Conservation (phyloP, 1,140 invertebrate species). For the Drosophila yakuba region DNA sequence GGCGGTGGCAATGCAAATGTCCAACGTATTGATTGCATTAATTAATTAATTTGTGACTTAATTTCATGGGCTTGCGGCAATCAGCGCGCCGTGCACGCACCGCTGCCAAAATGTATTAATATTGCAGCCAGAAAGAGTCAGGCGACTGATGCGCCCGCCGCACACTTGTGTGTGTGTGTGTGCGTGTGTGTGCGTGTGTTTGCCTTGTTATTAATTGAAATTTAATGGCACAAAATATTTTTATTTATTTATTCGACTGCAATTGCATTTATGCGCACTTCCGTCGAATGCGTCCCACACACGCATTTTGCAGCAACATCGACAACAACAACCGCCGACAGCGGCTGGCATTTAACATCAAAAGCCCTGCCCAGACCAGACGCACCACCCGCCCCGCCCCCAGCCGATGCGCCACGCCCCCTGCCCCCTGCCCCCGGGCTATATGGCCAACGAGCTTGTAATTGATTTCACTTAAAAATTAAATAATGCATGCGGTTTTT, state of each 20-base stretch:
- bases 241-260: conserved; percentile 81
- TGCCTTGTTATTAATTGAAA: conserved; percentile 83
- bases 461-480: conserved; percentile 84
- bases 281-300: conserved; percentile 53
- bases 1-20: conserved; percentile 68
- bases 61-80: conserved; percentile 83
- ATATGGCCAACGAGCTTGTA: conserved; percentile 64
- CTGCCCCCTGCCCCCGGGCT: background rate
- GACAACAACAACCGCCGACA: conserved; percentile 15
- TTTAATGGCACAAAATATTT: conserved; percentile 81
- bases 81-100: conserved; percentile 71
- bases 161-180: conserved; percentile 10
- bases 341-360: conserved; percentile 75
- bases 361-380: conserved; percentile 57
- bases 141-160: background rate
- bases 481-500: conserved; percentile 83
- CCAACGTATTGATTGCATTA: conserved; percentile 83
- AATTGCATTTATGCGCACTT: conserved; percentile 81
- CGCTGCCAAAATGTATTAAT: conserved; percentile 77
- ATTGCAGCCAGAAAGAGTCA: conserved; percentile 53
- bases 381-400: background rate
- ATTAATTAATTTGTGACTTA: conserved; percentile 84
- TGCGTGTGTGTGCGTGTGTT: conserved; percentile 60
- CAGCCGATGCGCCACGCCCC: conserved; percentile 1
- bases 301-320: conserved; percentile 25